phyloP scores from a whole-genome alignment of 2,797 vertebrate species.

The Bovichtus variegatus region DNA sequence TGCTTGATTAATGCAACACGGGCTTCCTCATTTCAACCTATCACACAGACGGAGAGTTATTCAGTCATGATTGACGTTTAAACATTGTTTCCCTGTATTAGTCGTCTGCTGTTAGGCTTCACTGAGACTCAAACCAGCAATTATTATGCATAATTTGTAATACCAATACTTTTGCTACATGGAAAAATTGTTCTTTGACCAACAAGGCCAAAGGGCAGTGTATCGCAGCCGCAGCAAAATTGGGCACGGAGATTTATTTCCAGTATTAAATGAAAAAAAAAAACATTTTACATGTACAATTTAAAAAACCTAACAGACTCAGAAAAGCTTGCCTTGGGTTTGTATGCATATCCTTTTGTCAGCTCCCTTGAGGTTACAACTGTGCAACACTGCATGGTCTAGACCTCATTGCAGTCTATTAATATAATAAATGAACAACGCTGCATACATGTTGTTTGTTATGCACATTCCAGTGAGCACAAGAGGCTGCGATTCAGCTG shows the following conservation, averaged over 20 bases:
- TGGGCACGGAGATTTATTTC: slow-evolving; percentile 30
- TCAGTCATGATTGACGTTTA: slow-evolving; percentile 35
- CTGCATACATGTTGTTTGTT: slow-evolving; percentile 60
- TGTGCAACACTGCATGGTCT: slow-evolving; percentile 42
- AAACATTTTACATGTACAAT: slow-evolving; percentile 24
- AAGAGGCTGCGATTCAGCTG: slow-evolving; percentile 41
- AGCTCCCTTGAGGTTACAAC: slow-evolving; percentile 57
- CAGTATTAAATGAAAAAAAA: slow-evolving; percentile 36
- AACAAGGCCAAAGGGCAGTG: slow-evolving; percentile 3
- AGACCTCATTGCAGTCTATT: slow-evolving; percentile 57
- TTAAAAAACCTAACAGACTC: slow-evolving; percentile 22
- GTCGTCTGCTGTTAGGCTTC: slow-evolving; percentile 2
- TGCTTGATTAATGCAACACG: slow-evolving; percentile 53
- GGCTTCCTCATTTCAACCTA: slow-evolving; percentile 22
- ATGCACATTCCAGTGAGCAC: slow-evolving; percentile 34
- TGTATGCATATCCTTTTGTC: slow-evolving; percentile 32
- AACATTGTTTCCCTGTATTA: neutral
- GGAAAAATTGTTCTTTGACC: slow-evolving; percentile 2
- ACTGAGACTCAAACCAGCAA: slow-evolving; percentile 12
- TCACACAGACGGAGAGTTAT: slow-evolving; percentile 5
- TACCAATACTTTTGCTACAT: neutral
- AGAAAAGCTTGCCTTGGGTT: slow-evolving; percentile 22
- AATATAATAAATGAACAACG: slow-evolving; percentile 57
- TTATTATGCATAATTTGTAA: neutral
- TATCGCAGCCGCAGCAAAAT: neutral